These are phyloP conservation scores for Cuculus canorus DNA, from an alignment of 2,797 vertebrate species.

Conservation along the genomic window DNA sequence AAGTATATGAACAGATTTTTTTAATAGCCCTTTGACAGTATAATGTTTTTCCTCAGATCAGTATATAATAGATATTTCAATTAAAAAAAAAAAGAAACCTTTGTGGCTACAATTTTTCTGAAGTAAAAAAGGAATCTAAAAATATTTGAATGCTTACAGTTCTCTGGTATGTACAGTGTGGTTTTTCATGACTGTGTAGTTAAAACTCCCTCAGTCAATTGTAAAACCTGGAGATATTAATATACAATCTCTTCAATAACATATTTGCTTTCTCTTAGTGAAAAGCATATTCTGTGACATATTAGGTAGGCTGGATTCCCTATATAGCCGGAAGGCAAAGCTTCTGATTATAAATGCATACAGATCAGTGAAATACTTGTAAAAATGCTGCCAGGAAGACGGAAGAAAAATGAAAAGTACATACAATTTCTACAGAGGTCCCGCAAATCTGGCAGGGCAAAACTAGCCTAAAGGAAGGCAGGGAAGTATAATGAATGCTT, in stretches of 20 bases:
- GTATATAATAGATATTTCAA: not conserved
- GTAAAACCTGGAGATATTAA: not conserved
- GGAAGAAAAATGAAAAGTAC: conserved; percentile 12
- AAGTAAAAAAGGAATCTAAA: not conserved
- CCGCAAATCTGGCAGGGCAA: not conserved
- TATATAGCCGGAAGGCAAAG: not conserved
- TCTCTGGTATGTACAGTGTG: not conserved
- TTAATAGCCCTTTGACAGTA: not conserved
- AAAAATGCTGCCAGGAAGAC: not conserved
- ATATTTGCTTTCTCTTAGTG: not conserved
- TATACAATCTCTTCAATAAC: not conserved
- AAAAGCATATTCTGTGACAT: not conserved
- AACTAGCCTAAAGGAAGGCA: not conserved
- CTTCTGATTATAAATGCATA: not conserved
- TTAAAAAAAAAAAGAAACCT: rapidly evolving
- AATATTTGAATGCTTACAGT: not conserved
- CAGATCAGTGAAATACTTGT: not conserved
- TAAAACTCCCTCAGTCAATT: not conserved
- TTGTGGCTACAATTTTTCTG: not conserved
- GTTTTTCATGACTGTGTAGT: not conserved
- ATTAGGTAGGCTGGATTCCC: not conserved
- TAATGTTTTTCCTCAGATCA: not conserved
- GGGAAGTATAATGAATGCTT: not conserved
- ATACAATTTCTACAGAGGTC: not conserved
- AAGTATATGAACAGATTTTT: not conserved